Base-by-base conservation (phyloP, 35 echinoderm and acorn worm genomes). In the Heliocidaris tuberculata region DNA sequence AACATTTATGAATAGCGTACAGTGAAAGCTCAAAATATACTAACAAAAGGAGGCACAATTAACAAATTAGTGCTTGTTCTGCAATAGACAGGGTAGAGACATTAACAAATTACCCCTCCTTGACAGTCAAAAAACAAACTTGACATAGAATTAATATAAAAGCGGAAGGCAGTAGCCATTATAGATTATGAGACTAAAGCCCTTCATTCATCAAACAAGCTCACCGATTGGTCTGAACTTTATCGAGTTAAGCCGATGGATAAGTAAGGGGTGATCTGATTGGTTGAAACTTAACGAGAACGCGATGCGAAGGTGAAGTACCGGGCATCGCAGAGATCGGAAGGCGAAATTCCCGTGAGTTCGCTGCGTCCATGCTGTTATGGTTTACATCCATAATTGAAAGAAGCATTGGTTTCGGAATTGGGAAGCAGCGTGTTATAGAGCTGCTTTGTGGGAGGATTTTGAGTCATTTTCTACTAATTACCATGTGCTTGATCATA, bases 101-200 rank as follows among this genome's bases (percentile, higher is more conserved):
- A 78, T 78, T 78, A 78, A 78, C n/a, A 6, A 19, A 78, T 78
- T n/a, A 27, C 65, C 8, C 65, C 65, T 27, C 27, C 65, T 0
- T 78, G 65, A 78, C 65, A 78, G 65, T 78, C 65, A n/a, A 78
- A 7, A 78, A 78, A 17, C 59, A 78, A 78, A 21, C 27, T 78
- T 78, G 65, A 78, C 65, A 78, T 27, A 78, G 65, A 78, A 7
- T 78, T 78, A 17, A 78, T 78, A 78, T 27, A n/a, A 78, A 78
- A 78, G 65, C 65, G 65, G 65, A 78, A 78, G 65, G 65, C 17
- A 78, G 65, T 78, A 78, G 65, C 65, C 65, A 78, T 78, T 78
- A 78, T 78, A 78, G 65, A 78, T 78, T 78, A 78, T 19, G 65
- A 78, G 65, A 78, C 65, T n/a, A 27, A 27, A 78, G 19, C 65